These are phyloP conservation scores for Danaus plexippus DNA, from an alignment of 1,140 invertebrate species.

Conservation along the genomic window DNA sequence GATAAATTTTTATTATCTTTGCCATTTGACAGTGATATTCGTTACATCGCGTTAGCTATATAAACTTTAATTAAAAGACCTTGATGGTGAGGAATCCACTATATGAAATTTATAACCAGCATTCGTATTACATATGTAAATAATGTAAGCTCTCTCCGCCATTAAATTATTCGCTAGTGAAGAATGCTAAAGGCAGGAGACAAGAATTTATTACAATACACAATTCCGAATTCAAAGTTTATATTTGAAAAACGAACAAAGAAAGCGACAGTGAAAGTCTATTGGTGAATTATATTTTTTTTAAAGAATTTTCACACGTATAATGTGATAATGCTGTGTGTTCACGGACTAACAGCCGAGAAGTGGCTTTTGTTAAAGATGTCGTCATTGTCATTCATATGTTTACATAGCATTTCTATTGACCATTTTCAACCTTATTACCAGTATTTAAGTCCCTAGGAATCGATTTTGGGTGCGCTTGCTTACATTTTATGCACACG, in stretches of 20 bases:
- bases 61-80: too few species aligned
- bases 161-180: too few species aligned
- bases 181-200: too few species aligned
- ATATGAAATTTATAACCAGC: conserved; percentile 7
- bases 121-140: too few species aligned
- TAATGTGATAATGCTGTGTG: conserved; percentile 39
- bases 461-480: too few species aligned
- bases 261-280: conserved; percentile 51
- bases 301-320: conserved; percentile 41
- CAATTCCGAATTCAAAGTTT: too few species aligned
- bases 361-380: conserved; percentile 34
- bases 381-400: conserved; percentile 25
- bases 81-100: too few species aligned
- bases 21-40: too few species aligned
- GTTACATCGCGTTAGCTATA: too few species aligned
- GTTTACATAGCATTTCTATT: conserved; percentile 21
- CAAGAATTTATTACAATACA: too few species aligned
- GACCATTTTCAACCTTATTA: conserved; percentile 23
- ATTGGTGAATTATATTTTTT: conserved; percentile 29
- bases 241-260: conserved; percentile 23
- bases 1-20: too few species aligned
- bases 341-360: conserved; percentile 36
- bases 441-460: not conserved
- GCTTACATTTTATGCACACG: conserved; percentile 16
- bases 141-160: too few species aligned